Percentiles rank a stretch among this genome's conserved stretches.
These are phyloP conservation scores for Cirrhinus mrigala DNA, from an alignment of 2,797 vertebrate species.

Conservation along the genomic window DNA sequence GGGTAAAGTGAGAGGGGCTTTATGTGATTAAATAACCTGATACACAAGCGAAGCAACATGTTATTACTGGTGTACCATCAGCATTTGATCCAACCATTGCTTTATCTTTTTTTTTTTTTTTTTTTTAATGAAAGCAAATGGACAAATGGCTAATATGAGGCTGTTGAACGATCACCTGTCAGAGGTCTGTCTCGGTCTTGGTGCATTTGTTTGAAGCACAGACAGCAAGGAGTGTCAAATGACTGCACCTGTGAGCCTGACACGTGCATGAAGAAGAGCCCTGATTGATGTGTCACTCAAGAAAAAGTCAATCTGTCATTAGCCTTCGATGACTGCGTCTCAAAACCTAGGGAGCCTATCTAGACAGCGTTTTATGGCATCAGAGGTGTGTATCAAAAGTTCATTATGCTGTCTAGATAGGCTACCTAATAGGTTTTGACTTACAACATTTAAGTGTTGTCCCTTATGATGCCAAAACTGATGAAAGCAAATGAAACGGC, in stretches of 20 bases:
- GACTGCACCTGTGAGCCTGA: constrained; percentile 15
- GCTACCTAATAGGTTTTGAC: not conserved
- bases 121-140: not conserved
- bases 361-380: not conserved
- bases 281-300: constrained; percentile 4
- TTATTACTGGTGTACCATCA: not conserved
- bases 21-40: constrained; percentile 10
- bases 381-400: not conserved
- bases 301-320: constrained; percentile 4
- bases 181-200: constrained; percentile 7
- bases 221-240: not conserved
- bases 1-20: not conserved
- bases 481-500: not conserved
- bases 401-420: not conserved
- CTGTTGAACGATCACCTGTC: not conserved
- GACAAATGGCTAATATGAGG: not conserved
- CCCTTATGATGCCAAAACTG: not conserved
- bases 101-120: not conserved
- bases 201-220: constrained; percentile 11
- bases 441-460: not conserved
- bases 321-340: not conserved
- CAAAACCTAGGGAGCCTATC: not conserved
- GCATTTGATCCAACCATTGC: not conserved
- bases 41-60: not conserved
- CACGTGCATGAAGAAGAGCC: not conserved